A percentile compares a stretch with the other conserved stretches of the same genome.
These are phyloP conservation scores for Hyalella azteca DNA, from an alignment of 2,888 invertebrate genomes.

Conservation along the genomic window DNA sequence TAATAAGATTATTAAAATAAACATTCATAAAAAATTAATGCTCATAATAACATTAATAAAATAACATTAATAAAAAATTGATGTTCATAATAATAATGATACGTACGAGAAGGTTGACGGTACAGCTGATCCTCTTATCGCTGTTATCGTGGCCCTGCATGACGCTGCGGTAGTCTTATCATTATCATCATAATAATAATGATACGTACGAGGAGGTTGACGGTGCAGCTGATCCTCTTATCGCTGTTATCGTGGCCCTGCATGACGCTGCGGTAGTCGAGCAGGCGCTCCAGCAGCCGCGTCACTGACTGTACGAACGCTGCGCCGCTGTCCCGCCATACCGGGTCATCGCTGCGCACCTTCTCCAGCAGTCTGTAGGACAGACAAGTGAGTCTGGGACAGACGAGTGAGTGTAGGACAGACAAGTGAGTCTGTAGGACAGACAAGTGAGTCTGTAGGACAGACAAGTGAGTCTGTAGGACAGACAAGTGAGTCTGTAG, in stretches of 20 bases:
- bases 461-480: too few relatives aligned
- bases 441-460: too few relatives aligned
- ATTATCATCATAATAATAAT: too few relatives aligned
- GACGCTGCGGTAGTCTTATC: conserved; percentile 94
- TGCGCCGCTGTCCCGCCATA: conserved; percentile 89
- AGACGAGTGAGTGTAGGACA: too few relatives aligned
- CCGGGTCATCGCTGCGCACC: conserved; percentile 81
- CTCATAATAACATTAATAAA: too few relatives aligned
- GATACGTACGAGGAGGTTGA: conserved; percentile 79
- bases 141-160: conserved; percentile 92
- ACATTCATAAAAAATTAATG: too few relatives aligned
- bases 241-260: conserved; percentile 92
- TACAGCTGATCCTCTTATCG: conserved; percentile 95
- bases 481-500: too few relatives aligned
- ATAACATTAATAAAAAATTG: too few relatives aligned
- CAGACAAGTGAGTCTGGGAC: too few relatives aligned
- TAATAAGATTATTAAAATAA: too few relatives aligned
- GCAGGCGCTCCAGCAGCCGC: conserved; percentile 80
- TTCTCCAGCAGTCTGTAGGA: conserved; percentile 82
- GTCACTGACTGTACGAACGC: conserved; percentile 93
- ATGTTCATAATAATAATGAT: too few relatives aligned
- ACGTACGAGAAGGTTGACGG: conserved; percentile 85
- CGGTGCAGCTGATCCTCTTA: conserved; percentile 95
- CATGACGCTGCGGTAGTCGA: conserved; percentile 94
- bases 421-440: too few relatives aligned